Evolutionary conservation across 2,797 vertebrate species (phyloP), one percentile per base, ranked within the genome.

Genomic region (Tympanoctomys barrerae): DNA sequence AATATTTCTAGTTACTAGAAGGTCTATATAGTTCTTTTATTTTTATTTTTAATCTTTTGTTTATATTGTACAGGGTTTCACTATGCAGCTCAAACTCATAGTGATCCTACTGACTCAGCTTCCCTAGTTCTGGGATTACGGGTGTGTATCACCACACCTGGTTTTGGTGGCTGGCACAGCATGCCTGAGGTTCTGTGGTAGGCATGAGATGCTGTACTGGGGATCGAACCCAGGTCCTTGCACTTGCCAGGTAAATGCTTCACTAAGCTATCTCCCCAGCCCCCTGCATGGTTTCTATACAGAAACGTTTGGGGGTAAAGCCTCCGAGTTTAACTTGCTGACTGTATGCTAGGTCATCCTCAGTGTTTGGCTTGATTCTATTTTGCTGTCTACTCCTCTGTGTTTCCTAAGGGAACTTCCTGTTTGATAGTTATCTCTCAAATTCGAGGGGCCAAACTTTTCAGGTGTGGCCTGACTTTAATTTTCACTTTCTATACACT

Each of bases 401-500:
- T 82, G 31, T 85, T 85, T 94, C 31, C 8, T 39, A 85, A 75
- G 33, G 52, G 62, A 26, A 62, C 77, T 79, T 82, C 18, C 33
- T 75, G 57, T 62, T 71, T 49, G 46, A 70, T n/a, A 16, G 39
- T 62, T 70, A 75, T 54, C 42, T 82, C 73, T 83, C 31, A 81
- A 62, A 61, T 70, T 70, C 95, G 52, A 93, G 49, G 70, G 54
- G 46, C 26, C 22, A 75, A 93, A 49, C 49, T 68, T 94, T 87
- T 94, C 80, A 28, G 31, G 19, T 0, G 66, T 77, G 59, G n/a
- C 39, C 13, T 70, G 42, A 71, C 78, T 96, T 68, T 84, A 42
- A 90, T 92, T 94, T 90, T 80, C 36, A 73, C 73, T 86, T 77
- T 84, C 28, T 85, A 81, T 91, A 83, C 90, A 91, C 68, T 78